phyloP scores from a whole-genome alignment of 2,888 invertebrate genomes.

The Scaptomyza polygonia region DNA sequence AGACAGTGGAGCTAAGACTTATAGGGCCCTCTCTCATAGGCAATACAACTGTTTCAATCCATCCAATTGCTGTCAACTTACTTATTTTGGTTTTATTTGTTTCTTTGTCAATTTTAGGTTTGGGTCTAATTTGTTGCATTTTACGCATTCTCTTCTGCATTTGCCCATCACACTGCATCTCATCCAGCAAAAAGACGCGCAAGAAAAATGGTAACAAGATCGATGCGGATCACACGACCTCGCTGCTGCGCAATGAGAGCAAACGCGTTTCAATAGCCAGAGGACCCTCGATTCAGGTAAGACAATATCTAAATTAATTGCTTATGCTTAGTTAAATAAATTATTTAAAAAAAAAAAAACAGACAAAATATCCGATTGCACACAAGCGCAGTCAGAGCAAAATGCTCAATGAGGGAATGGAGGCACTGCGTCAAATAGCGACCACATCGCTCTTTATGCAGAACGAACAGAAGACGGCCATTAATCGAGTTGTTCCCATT shows the following conservation, averaged over 20 bases:
- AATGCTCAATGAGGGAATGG: constrained; percentile 85
- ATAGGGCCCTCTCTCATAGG: constrained; percentile 93
- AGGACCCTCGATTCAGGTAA: constrained; percentile 81
- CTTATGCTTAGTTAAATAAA: too few species aligned
- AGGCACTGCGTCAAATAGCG: constrained; percentile 84
- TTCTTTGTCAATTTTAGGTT: constrained; percentile 82
- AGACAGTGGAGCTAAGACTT: constrained; percentile 92
- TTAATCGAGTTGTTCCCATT: constrained; percentile 83
- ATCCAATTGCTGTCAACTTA: not conserved
- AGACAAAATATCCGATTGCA: constrained; percentile 82
- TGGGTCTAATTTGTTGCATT: constrained; percentile 92
- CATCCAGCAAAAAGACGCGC: constrained; percentile 87
- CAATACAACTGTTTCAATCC: constrained; percentile 46
- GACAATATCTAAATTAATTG: too few species aligned
- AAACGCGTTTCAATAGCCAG: constrained; percentile 84
- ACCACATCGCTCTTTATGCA: constrained; percentile 85
- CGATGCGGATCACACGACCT: constrained; percentile 84
- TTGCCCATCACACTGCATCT: constrained; percentile 91
- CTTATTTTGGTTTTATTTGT: not conserved
- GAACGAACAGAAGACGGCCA: constrained; percentile 84
- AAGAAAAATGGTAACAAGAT: constrained; percentile 85
- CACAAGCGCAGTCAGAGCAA: constrained; percentile 83
- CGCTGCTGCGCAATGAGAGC: constrained; percentile 83
- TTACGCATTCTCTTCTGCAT: constrained; percentile 93
- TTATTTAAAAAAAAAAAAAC: too few species aligned